phyloP scores from a whole-genome alignment of 2,888 invertebrate genomes.

The Pristionchus entomophagus region DNA sequence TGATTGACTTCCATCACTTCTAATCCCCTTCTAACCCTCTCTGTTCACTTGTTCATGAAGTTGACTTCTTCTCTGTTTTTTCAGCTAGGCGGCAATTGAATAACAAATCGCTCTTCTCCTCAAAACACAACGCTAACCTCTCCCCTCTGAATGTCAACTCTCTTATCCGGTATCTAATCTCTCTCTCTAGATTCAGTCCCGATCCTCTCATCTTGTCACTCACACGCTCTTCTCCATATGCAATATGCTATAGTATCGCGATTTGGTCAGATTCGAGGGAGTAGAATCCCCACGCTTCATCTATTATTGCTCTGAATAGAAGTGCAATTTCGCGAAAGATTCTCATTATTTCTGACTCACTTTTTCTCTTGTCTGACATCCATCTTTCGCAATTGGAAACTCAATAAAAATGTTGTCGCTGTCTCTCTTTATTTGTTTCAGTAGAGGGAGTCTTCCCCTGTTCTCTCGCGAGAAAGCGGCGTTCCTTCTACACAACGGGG shows the following conservation, averaged over 20 bases:
- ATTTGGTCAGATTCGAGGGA: neutral
- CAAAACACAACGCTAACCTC: neutral
- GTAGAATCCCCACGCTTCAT: neutral
- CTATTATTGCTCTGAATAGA: neutral
- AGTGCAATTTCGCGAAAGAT: neutral
- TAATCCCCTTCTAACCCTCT: neutral
- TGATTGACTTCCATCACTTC: neutral
- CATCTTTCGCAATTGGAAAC: conserved; percentile 10
- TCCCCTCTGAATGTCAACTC: neutral
- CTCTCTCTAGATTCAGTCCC: neutral
- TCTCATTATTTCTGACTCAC: neutral
- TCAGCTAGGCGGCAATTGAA: neutral
- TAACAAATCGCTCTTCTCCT: neutral
- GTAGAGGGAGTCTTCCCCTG: neutral
- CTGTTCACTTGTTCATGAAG: neutral
- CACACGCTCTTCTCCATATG: neutral
- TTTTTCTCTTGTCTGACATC: neutral
- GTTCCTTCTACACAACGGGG: neutral
- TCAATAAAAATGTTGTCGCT: too few species aligned
- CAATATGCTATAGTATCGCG: conserved; percentile 5
- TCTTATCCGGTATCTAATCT: conserved; percentile 22
- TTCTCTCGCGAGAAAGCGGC: neutral
- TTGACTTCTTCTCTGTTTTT: neutral
- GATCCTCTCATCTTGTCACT: neutral
- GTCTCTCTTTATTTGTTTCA: neutral